phyloP scores from a whole-genome alignment of 2,888 invertebrate genomes.

The Ophraella communa region DNA sequence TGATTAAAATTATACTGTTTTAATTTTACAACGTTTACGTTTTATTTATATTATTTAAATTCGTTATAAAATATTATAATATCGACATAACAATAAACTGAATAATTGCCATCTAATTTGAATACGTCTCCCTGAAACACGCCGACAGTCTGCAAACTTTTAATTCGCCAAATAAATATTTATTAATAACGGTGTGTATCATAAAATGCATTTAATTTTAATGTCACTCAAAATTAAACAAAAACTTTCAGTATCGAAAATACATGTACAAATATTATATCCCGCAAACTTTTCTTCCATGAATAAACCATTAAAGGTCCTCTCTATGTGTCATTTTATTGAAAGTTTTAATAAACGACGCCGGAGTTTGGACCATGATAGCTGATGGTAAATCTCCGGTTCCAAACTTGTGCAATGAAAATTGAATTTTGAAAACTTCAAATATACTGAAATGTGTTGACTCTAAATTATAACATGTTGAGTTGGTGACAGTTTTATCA shows the following conservation, averaged over 20 bases:
- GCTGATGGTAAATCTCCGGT: neutral
- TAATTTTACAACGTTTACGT: too few species aligned
- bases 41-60: too few species aligned
- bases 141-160: slow-evolving; percentile 2
- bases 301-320: slow-evolving; percentile 21
- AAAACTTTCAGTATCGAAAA: slow-evolving; percentile 21
- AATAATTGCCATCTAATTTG: neutral
- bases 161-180: neutral
- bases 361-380: slow-evolving; percentile 3
- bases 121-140: neutral
- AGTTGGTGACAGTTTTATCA: neutral
- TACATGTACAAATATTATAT: slow-evolving; percentile 17
- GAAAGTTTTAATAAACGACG: slow-evolving; percentile 16
- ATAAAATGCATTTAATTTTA: slow-evolving; percentile 21
- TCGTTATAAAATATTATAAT: neutral
- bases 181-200: neutral
- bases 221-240: slow-evolving; percentile 23
- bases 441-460: neutral
- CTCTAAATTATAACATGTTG: neutral
- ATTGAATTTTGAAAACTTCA: slow-evolving; percentile 1
- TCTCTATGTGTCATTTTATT: slow-evolving; percentile 16
- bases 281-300: slow-evolving; percentile 21
- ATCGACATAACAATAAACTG: neutral
- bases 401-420: neutral
- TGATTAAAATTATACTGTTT: too few species aligned